Percentiles rank a stretch among this genome's conserved stretches.
phyloP scores from a whole-genome alignment of 1,140 invertebrate genomes.

The Calephelis virginiensis region DNA sequence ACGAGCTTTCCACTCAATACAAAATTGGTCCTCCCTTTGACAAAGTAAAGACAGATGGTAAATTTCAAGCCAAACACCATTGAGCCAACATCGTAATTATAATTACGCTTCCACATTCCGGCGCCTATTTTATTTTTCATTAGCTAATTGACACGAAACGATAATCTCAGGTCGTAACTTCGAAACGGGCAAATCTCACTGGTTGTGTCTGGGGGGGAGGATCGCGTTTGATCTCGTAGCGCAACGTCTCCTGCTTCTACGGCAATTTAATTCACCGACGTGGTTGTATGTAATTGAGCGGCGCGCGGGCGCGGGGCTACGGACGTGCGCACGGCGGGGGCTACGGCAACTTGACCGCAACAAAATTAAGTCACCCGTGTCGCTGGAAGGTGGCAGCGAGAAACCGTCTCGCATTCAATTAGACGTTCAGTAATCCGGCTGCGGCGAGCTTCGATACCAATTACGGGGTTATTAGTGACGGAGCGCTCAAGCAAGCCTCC shows the following conservation, averaged over 20 bases:
- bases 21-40: conserved; percentile 20
- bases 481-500: conserved; percentile 47
- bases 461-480: conserved; percentile 75
- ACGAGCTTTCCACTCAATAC: background rate
- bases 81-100: conserved; percentile 65
- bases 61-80: conserved; percentile 60
- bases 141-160: conserved; percentile 76
- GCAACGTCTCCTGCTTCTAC: conserved; percentile 39
- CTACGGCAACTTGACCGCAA: conserved; percentile 66
- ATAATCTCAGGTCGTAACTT: conserved; percentile 70
- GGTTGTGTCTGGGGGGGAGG: conserved; percentile 37
- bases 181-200: conserved; percentile 50
- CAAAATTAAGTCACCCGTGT: conserved; percentile 61
- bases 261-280: conserved; percentile 67
- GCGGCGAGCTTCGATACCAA: conserved; percentile 76
- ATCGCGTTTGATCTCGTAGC: conserved; percentile 63
- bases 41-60: conserved; percentile 24
- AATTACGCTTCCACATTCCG: conserved; percentile 56
- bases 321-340: conserved; percentile 58
- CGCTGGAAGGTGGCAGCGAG: conserved; percentile 45
- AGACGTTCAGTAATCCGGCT: conserved; percentile 75
- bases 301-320: conserved; percentile 36
- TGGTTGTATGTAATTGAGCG: conserved; percentile 54
- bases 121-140: conserved; percentile 73
- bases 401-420: conserved; percentile 75